phyloP scores from a whole-genome alignment of 1,140 invertebrate species.

The Neotoxoptera formosana region DNA sequence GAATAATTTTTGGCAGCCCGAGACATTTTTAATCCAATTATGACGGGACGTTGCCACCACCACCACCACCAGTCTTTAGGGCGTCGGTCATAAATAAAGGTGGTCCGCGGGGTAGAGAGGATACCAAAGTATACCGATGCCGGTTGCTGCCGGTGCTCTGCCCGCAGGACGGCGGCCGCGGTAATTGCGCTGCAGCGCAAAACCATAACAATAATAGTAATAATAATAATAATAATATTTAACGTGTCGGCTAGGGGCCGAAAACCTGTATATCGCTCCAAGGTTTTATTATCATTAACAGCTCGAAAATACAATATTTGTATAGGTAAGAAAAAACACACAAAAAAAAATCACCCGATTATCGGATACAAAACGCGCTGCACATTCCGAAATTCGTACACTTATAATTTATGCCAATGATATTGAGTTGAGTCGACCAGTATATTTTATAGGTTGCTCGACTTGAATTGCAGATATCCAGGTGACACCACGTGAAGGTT shows the following conservation, averaged over 20 bases:
- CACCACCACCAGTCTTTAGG: neutral
- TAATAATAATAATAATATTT: neutral
- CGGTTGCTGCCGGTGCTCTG: neutral
- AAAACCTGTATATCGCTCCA: neutral
- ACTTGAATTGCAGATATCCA: too few relatives aligned
- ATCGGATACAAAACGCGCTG: neutral
- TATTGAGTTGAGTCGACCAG: too few relatives aligned
- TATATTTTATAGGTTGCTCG: too few relatives aligned
- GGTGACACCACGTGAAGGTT: too few relatives aligned
- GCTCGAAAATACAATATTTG: neutral
- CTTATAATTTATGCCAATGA: neutral
- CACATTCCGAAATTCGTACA: neutral
- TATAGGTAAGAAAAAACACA: neutral
- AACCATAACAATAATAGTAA: conserved; percentile 1
- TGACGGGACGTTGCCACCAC: conserved; percentile 32
- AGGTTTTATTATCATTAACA: neutral
- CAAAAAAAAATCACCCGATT: neutral
- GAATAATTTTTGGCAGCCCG: conserved; percentile 54
- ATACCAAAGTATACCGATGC: neutral
- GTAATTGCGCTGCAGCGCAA: neutral
- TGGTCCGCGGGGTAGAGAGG: neutral
- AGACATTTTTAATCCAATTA: conserved; percentile 58
- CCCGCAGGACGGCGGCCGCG: neutral
- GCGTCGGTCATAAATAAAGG: conserved; percentile 42
- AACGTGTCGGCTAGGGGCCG: neutral